Evolutionary conservation across 2,113 vertebrate genomes (phyloP).

Genomic region (Macrotus californicus): DNA sequence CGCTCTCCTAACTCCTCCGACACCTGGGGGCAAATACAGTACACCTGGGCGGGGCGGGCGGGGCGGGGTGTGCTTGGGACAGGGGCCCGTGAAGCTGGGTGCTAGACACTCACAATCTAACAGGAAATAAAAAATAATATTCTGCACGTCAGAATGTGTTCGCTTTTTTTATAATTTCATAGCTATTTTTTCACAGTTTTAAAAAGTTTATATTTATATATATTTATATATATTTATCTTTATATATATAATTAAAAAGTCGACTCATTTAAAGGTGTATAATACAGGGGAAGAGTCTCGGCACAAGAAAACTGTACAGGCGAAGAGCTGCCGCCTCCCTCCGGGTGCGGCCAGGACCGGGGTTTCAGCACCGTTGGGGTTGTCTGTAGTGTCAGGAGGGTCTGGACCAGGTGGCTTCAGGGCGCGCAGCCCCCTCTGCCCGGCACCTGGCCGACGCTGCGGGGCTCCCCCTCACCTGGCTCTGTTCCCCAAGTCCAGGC

Average conservation of each 20-base stretch:
- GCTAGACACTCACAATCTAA: conserved; percentile 85
- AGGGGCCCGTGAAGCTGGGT: conserved; percentile 77
- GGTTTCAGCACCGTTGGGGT: conserved; percentile 80
- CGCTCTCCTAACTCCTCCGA: conserved; percentile 78
- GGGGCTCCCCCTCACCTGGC: not conserved
- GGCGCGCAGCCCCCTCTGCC: not conserved
- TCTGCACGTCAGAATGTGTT: conserved; percentile 83
- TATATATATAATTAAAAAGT: conserved; percentile 88
- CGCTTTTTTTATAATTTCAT: conserved; percentile 79
- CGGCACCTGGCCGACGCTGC: not conserved
- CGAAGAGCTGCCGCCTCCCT: conserved; percentile 67
- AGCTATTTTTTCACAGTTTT: conserved; percentile 85
- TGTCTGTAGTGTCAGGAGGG: conserved; percentile 66
- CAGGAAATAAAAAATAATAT: conserved; percentile 86
- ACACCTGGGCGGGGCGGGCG: conserved; percentile 63
- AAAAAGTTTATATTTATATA: conserved; percentile 87
- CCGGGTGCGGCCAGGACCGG: conserved; percentile 6
- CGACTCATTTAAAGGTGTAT: conserved; percentile 83
- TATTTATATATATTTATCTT: conserved; percentile 85
- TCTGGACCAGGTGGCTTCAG: not conserved
- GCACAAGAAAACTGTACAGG: conserved; percentile 86
- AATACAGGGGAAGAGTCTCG: conserved; percentile 80
- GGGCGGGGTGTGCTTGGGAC: conserved; percentile 47
- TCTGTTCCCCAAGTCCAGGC: conserved; percentile 24
- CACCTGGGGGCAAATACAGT: conserved; percentile 79